A percentile compares a stretch with the other conserved stretches of the same genome.
phyloP scores from a whole-genome alignment of 2,113 vertebrate species.

The Trochalopteron elliotii region DNA sequence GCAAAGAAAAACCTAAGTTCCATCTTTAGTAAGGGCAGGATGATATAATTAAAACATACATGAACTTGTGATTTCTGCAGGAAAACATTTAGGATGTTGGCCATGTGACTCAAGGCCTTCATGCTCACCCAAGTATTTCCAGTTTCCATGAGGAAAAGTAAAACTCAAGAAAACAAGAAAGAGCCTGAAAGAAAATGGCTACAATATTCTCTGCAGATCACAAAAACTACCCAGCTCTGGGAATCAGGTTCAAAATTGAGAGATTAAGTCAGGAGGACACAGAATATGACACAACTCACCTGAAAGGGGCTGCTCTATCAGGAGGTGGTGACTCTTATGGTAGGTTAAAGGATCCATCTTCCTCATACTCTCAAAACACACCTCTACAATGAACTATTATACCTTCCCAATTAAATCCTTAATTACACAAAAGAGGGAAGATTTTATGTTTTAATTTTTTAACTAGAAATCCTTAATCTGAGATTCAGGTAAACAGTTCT shows the following conservation, averaged over 20 bases:
- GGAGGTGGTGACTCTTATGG: background rate
- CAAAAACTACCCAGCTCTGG: background rate
- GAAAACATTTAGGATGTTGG: background rate
- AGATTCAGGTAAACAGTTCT: background rate
- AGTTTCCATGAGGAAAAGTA: background rate
- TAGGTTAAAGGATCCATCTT: background rate
- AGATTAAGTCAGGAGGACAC: background rate
- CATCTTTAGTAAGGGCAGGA: background rate
- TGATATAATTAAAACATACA: background rate
- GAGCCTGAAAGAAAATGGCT: background rate
- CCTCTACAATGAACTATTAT: background rate
- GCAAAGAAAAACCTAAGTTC: background rate
- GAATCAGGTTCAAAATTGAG: background rate
- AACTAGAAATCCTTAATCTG: background rate
- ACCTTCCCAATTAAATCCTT: background rate
- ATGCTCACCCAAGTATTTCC: background rate
- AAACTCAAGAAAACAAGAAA: background rate
- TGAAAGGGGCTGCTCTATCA: background rate
- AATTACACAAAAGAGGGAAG: background rate
- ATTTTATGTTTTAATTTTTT: background rate
- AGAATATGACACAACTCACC: background rate
- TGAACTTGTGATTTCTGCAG: background rate
- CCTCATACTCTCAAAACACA: background rate
- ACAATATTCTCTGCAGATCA: background rate
- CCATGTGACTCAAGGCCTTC: background rate